Conservation (phyloP, 1,140 invertebrate genomes). For the Heliconius himera region DNA sequence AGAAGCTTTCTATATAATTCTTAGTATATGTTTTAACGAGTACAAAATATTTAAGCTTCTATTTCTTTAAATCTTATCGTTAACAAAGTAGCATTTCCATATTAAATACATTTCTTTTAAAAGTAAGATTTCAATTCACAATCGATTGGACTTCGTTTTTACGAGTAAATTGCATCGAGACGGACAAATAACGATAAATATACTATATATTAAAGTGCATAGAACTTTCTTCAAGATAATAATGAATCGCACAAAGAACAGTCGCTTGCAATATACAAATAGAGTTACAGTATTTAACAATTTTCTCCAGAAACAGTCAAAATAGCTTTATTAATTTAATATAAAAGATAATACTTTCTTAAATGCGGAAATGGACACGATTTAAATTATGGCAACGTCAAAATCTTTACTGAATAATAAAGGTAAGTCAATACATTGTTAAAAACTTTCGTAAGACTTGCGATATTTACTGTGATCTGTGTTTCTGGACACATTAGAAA, state of each 20-base stretch:
- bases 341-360: not conserved
- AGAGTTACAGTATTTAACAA: not conserved
- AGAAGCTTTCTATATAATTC: too few species aligned
- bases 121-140: too few species aligned
- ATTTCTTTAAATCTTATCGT: too few species aligned
- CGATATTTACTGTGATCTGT: too few species aligned
- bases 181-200: slow-evolving; percentile 21
- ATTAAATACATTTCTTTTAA: too few species aligned
- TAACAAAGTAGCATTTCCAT: too few species aligned
- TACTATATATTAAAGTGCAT: slow-evolving; percentile 25
- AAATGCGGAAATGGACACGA: not conserved
- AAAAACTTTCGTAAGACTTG: not conserved
- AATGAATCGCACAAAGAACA: not conserved
- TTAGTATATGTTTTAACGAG: too few species aligned
- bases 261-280: slow-evolving; percentile 13
- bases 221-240: slow-evolving; percentile 34
- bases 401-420: not conserved
- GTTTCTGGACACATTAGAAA: too few species aligned
- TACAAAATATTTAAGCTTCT: too few species aligned
- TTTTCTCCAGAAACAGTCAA: not conserved
- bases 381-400: not conserved
- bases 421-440: not conserved
- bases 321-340: not conserved
- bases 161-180: not conserved
- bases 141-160: not conserved